These are phyloP conservation scores for Porites lutea DNA, from an alignment of 64 coral and sea anemone genomes.

Conservation along the genomic window DNA sequence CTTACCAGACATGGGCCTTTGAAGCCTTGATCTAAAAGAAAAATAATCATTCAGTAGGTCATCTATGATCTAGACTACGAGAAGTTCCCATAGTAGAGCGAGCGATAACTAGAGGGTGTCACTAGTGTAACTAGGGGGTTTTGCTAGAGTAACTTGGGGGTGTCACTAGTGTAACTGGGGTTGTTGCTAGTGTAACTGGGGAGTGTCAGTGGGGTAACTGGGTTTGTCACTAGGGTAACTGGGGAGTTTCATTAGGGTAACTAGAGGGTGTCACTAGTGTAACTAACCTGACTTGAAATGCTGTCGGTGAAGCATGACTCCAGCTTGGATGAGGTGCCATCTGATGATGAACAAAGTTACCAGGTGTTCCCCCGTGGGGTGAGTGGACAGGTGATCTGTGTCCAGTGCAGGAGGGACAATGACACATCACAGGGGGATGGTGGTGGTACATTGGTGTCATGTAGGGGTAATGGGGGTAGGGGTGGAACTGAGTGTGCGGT, in stretches of 20 bases:
- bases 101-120: too few relatives aligned
- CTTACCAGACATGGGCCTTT: slow-evolving; percentile 26
- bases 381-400: slow-evolving; percentile 37
- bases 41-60: background rate
- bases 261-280: background rate
- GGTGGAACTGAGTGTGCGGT: slow-evolving; percentile 24
- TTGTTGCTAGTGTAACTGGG: too few relatives aligned
- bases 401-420: slow-evolving; percentile 35
- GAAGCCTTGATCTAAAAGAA: slow-evolving; percentile 27
- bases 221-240: too few relatives aligned
- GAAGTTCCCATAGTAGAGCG: too few relatives aligned
- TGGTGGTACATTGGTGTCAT: slow-evolving; percentile 46
- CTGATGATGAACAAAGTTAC: slow-evolving; percentile 30
- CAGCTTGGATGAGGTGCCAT: background rate
- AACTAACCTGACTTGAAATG: slow-evolving; percentile 49
- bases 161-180: too few relatives aligned
- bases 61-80: too few relatives aligned
- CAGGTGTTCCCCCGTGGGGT: slow-evolving; percentile 15
- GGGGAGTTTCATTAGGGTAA: too few relatives aligned
- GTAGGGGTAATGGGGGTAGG: slow-evolving; percentile 40
- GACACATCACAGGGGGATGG: slow-evolving; percentile 41
- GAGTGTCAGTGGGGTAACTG: too few relatives aligned
- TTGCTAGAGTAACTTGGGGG: too few relatives aligned
- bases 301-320: background rate
- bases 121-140: too few relatives aligned